Conservation (phyloP, 2,888 invertebrate species). For the Tiliacea aurago region DNA sequence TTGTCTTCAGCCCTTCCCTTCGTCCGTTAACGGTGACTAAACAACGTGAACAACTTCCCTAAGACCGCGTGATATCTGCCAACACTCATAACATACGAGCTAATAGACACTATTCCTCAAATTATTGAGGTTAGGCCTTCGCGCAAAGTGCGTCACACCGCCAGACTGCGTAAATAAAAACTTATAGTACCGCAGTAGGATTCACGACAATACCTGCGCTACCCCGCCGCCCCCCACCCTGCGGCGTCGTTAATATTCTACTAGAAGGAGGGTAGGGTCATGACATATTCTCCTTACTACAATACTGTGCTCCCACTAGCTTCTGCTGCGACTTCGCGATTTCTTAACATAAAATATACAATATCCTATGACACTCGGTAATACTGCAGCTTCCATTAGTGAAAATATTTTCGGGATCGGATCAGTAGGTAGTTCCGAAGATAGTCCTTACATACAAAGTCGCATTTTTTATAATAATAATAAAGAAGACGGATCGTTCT, state of each 20-base stretch:
- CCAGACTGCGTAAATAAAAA: slow-evolving; percentile 28
- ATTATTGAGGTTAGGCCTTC: neutral
- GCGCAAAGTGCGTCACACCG: slow-evolving; percentile 14
- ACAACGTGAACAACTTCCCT: neutral
- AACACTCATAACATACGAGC: neutral
- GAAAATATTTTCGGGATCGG: neutral
- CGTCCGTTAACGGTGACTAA: neutral
- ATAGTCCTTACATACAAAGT: neutral
- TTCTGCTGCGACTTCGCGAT: neutral
- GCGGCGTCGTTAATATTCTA: slow-evolving; percentile 26
- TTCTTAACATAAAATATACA: neutral
- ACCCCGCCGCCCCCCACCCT: neutral
- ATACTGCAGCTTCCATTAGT: neutral
- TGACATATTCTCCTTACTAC: neutral
- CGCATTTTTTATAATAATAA: neutral
- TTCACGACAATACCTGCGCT: slow-evolving; percentile 17
- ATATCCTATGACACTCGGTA: neutral
- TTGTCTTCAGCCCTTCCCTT: neutral
- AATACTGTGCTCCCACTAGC: neutral
- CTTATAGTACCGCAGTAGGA: slow-evolving; percentile 28
- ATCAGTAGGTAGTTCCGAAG: neutral
- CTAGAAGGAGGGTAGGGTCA: slow-evolving; percentile 4
- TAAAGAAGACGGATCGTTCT: neutral
- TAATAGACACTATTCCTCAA: neutral
- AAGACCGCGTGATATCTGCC: neutral